phyloP scores from a whole-genome alignment of 1,140 invertebrate species.

The Stratiolaelaps scimitus region DNA sequence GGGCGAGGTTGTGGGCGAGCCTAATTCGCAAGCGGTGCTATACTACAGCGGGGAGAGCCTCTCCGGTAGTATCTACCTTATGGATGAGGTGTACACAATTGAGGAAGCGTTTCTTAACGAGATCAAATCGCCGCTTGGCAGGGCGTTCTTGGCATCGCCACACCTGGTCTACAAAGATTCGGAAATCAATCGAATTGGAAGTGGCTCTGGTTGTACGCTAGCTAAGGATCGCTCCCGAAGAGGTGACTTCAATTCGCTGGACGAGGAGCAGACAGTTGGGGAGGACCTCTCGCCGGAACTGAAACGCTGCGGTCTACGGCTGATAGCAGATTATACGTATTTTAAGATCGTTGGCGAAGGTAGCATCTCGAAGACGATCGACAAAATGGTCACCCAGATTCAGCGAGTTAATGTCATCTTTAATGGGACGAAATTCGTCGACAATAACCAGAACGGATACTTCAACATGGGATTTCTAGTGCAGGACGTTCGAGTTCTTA shows the following conservation, averaged over 20 bases:
- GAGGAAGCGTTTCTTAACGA: neutral
- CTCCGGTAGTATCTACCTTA: neutral
- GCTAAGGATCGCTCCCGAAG: neutral
- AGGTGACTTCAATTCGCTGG: neutral
- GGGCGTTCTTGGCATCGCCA: neutral
- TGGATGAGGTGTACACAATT: conserved; percentile 23
- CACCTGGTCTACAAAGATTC: conserved; percentile 8
- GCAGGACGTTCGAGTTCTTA: conserved; percentile 7
- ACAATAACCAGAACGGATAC: conserved; percentile 14
- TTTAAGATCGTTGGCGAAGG: conserved; percentile 9
- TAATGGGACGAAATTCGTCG: neutral
- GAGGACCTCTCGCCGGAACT: conserved; percentile 14
- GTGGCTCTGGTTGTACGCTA: neutral
- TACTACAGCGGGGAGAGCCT: neutral
- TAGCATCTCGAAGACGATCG: conserved; percentile 1
- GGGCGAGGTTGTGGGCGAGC: conserved; percentile 7
- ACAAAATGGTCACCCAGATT: conserved; percentile 26
- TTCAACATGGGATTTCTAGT: conserved; percentile 25
- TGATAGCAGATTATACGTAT: conserved; percentile 14
- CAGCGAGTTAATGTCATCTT: conserved; percentile 21
- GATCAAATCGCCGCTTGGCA: neutral
- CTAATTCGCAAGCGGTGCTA: neutral
- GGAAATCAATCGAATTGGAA: neutral
- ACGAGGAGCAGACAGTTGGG: neutral
- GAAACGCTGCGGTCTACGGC: neutral